Evolutionary conservation across 2,113 vertebrate species (phyloP).

Genomic region (Sciurus niger): DNA sequence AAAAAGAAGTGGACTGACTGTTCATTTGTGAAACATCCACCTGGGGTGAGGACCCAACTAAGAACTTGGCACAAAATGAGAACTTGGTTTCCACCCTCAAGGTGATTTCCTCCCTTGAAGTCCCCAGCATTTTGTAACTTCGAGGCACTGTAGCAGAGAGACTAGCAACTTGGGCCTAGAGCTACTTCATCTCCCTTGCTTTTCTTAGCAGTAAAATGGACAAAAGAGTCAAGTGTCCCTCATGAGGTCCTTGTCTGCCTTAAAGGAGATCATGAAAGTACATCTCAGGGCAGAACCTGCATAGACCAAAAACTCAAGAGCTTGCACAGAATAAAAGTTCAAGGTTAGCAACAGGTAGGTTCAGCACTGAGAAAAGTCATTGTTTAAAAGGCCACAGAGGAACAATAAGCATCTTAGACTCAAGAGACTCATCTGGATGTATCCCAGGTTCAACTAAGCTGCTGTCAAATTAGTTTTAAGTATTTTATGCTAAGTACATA

Average conservation of each 20-base stretch:
- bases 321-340: neutral
- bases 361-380: constrained; percentile 21
- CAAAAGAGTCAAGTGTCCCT: neutral
- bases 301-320: neutral
- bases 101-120: neutral
- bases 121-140: neutral
- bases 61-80: constrained; percentile 8
- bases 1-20: neutral
- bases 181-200: neutral
- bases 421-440: neutral
- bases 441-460: neutral
- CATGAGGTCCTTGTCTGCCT: neutral
- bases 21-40: neutral
- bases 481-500: neutral
- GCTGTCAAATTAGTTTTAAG: neutral
- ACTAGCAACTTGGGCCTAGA: neutral
- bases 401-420: neutral
- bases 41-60: neutral
- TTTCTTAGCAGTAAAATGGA: neutral
- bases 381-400: neutral
- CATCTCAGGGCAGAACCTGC: neutral
- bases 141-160: neutral
- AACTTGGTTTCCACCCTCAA: neutral
- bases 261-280: neutral
- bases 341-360: neutral